phyloP scores from a whole-genome alignment of 1,140 invertebrate genomes.

The Eriosoma lanigerum region DNA sequence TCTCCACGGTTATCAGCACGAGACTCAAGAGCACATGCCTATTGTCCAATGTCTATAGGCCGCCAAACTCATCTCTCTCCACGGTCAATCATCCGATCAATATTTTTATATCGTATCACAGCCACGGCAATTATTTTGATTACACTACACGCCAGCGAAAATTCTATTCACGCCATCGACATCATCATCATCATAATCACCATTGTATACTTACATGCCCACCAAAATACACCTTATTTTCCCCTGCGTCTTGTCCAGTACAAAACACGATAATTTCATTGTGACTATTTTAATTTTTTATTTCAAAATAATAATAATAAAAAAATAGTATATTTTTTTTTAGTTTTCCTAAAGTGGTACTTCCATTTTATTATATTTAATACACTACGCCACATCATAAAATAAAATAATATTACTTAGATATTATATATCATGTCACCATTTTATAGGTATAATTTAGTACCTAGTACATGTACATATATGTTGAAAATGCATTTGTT shows the following conservation, averaged over 20 bases:
- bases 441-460: no score
- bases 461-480: no score
- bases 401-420: no score
- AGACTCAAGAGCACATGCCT: conserved; percentile 32
- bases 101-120: conserved; percentile 26
- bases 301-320: not conserved
- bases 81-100: conserved; percentile 51
- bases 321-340: not conserved
- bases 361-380: no score
- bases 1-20: conserved; percentile 47
- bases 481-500: no score
- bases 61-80: conserved; percentile 44
- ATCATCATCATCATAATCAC: conserved; percentile 10
- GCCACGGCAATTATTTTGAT: conserved; percentile 49
- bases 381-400: no score
- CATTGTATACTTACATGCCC: conserved; percentile 10
- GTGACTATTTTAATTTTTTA: not conserved
- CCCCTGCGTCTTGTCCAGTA: not conserved
- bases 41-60: conserved; percentile 21
- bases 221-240: not conserved
- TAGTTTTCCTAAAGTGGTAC: no score
- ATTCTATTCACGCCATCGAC: conserved; percentile 19
- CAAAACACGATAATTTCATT: conserved; percentile 3
- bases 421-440: no score
- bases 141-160: conserved; percentile 27